Evolutionary conservation across 1,140 invertebrate species (phyloP).

Genomic region (Monomorium pharaonis): DNA sequence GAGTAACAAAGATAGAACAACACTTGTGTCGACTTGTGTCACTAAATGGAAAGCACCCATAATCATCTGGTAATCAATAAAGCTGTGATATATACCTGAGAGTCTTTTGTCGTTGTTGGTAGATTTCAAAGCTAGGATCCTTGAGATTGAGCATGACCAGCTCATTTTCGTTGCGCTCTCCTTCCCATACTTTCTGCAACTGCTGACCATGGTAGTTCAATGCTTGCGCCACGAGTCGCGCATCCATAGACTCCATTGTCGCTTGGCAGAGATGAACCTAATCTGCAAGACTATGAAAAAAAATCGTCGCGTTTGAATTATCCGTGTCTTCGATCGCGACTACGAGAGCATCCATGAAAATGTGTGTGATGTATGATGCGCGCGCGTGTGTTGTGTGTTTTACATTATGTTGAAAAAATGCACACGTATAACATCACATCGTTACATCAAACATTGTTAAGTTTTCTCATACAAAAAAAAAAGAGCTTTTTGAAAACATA

Average conservation of each 20-base stretch:
- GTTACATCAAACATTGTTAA: too few relatives aligned
- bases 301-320: conserved; percentile 73
- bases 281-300: conserved; percentile 81
- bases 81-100: conserved; percentile 79
- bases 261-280: conserved; percentile 73
- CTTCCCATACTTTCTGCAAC: conserved; percentile 93
- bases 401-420: neutral
- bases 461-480: conserved; percentile 60
- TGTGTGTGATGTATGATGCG: too few relatives aligned
- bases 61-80: neutral
- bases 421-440: neutral
- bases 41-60: too few relatives aligned
- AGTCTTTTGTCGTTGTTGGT: conserved; percentile 91
- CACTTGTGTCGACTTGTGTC: too few relatives aligned
- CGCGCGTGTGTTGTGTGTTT: too few relatives aligned
- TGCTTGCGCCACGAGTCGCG: conserved; percentile 89
- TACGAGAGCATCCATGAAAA: conserved; percentile 33
- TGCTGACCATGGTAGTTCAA: conserved; percentile 94
- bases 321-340: neutral
- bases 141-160: conserved; percentile 89
- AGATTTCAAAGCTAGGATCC: conserved; percentile 90
- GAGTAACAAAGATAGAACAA: too few relatives aligned
- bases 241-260: conserved; percentile 86
- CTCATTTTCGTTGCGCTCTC: conserved; percentile 91
- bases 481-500: neutral